These are phyloP conservation scores for Clivina fossor DNA, from an alignment of 2,888 invertebrate species.

Conservation along the genomic window DNA sequence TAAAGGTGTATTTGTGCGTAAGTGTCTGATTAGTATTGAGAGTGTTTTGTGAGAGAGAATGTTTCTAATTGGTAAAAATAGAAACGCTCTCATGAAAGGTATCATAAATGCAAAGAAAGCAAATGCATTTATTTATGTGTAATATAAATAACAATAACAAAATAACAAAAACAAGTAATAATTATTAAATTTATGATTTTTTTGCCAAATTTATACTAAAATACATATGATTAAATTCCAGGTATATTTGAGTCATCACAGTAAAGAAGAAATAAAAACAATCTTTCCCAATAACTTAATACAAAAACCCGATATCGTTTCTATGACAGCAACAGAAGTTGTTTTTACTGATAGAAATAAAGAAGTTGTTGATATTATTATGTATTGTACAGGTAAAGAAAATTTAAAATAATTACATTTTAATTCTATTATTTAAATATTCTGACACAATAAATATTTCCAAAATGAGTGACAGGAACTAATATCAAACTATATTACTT, in stretches of 20 bases:
- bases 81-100: no score
- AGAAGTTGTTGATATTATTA: constrained; percentile 67
- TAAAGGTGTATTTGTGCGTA: no score
- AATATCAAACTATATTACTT: no score
- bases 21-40: no score
- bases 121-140: no score
- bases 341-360: constrained; percentile 67
- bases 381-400: constrained; percentile 72
- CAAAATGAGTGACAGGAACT: neutral
- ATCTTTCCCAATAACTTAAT: constrained; percentile 62
- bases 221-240: neutral
- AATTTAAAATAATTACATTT: neutral
- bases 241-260: constrained; percentile 68
- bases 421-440: neutral
- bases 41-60: no score
- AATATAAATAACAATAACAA: no score
- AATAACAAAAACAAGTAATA: neutral
- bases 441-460: neutral
- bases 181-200: neutral
- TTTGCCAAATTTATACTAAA: neutral
- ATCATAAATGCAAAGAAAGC: no score
- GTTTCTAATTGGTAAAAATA: no score
- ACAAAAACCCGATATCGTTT: constrained; percentile 63
- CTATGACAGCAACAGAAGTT: constrained; percentile 57
- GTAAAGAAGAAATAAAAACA: constrained; percentile 58